Base-by-base conservation (phyloP, 2,888 invertebrate genomes). In the Tineola bisselliella region DNA sequence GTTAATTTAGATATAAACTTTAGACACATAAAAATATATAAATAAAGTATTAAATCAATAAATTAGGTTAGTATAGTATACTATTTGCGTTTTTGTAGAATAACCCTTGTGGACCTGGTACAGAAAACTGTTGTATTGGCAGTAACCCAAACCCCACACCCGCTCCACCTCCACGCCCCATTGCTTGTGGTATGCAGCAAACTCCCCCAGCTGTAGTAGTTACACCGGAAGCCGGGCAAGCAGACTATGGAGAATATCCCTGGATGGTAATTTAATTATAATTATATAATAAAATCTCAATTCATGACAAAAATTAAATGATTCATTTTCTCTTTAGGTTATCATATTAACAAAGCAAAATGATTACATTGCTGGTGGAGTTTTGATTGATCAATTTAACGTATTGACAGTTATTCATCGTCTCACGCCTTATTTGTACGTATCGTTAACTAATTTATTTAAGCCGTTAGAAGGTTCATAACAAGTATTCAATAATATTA, bases 371-470 rank as follows among this genome's bases (percentile, higher is more conserved):
- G 93, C 93, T 19, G 92, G 93, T 38, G 94, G 93, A 10, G 92
- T 91, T 1, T 81, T 94, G 2, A 88, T 94, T 54, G 89, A 91
- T 67, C 80, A 83, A n/a, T 80, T 87, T 19, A 91, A 93, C 73
- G 88, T 94, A 4, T 70, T 94, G 12, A 94, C 94, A 0, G 92
- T 91, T 0, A 93, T 93, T 8, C 94, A 94, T 73, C 91, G 92
- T 71, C 84, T 94, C 61, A 73, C 86, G 31, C 75, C 88, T 63
- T 86, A 90, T 64, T 70, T 88, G 91, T 91, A 79, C 88, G 89
- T 86, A 66, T 15, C 25, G 13, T 43, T 12, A 19, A 17, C 62
- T 56, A 38, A 38, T 38, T 38, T 30, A 58, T 25, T 25, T n/a
- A 8, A 10, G 19, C 13, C 11, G 1, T 38, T 38, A 12, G 10